These are phyloP conservation scores for Stenichneumon culpator DNA, from an alignment of 2,888 invertebrate species.

Conservation along the genomic window DNA sequence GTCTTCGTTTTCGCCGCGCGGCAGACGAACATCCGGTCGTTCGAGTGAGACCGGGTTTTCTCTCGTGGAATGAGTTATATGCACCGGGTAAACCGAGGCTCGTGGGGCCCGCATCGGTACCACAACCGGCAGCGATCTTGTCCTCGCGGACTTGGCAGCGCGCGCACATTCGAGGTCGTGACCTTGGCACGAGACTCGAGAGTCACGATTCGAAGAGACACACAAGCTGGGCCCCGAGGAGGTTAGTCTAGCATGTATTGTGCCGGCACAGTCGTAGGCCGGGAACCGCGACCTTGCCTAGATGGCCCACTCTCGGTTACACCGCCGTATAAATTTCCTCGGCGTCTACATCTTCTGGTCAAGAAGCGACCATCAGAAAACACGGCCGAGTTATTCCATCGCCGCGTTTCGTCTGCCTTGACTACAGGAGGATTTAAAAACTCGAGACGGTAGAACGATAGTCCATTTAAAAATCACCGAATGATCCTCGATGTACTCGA, in stretches of 20 bases:
- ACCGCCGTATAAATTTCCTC: slow-evolving; percentile 3
- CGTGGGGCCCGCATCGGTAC: slow-evolving; percentile 24
- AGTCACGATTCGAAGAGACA: slow-evolving; percentile 59
- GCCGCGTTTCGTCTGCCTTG: background rate
- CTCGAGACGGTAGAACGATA: background rate
- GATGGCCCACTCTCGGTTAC: slow-evolving; percentile 36
- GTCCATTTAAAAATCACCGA: background rate
- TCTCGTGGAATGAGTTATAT: slow-evolving; percentile 46
- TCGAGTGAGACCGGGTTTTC: slow-evolving; percentile 39
- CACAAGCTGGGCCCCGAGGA: background rate
- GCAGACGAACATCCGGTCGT: slow-evolving; percentile 61
- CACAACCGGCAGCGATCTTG: slow-evolving; percentile 43
- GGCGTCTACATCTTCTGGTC: background rate
- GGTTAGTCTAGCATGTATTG: background rate
- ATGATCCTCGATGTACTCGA: background rate
- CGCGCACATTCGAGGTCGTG: slow-evolving; percentile 55
- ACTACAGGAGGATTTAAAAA: background rate
- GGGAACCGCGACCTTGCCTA: slow-evolving; percentile 47
- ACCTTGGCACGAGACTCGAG: slow-evolving; percentile 61
- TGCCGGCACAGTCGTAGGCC: slow-evolving; percentile 4
- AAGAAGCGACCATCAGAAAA: background rate
- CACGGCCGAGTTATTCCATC: slow-evolving; percentile 10
- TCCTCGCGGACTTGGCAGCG: slow-evolving; percentile 42
- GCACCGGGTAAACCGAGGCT: slow-evolving; percentile 7
- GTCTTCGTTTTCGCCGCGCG: slow-evolving; percentile 62